Conservation (phyloP, 1,140 invertebrate species). For the Heterodera schachtii region DNA sequence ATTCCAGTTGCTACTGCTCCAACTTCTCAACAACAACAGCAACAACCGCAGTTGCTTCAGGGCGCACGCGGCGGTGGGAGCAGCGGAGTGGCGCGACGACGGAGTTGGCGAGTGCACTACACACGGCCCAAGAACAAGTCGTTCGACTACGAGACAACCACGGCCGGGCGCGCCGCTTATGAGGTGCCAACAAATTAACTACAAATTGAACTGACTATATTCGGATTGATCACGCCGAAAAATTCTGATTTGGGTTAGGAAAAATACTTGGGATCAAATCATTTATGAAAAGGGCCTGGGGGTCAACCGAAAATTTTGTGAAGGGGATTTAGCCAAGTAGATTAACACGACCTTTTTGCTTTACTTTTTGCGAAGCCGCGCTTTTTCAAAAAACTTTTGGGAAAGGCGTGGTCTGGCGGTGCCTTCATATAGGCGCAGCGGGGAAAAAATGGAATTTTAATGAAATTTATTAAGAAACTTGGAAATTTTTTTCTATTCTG, state of each 20-base stretch:
- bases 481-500: too few relatives aligned
- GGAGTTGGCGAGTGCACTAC: conserved; percentile 52
- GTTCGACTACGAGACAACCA: conserved; percentile 71
- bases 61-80: conserved; percentile 38
- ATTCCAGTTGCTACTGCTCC: too few relatives aligned
- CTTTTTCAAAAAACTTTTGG: too few relatives aligned
- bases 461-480: too few relatives aligned
- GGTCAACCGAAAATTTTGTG: too few relatives aligned
- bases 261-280: neutral
- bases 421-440: too few relatives aligned
- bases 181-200: conserved; percentile 34
- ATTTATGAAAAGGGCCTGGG: neutral
- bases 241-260: neutral
- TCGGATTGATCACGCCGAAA: neutral
- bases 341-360: too few relatives aligned
- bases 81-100: conserved; percentile 43
- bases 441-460: too few relatives aligned
- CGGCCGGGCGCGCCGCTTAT: conserved; percentile 64
- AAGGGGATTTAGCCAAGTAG: too few relatives aligned
- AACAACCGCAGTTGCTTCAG: neutral
- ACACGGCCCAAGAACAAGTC: conserved; percentile 52
- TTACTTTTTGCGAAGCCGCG: too few relatives aligned
- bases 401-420: too few relatives aligned
- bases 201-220: neutral
- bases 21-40: neutral